Conservation (phyloP, 2,888 invertebrate genomes). For the Pocota personata region DNA sequence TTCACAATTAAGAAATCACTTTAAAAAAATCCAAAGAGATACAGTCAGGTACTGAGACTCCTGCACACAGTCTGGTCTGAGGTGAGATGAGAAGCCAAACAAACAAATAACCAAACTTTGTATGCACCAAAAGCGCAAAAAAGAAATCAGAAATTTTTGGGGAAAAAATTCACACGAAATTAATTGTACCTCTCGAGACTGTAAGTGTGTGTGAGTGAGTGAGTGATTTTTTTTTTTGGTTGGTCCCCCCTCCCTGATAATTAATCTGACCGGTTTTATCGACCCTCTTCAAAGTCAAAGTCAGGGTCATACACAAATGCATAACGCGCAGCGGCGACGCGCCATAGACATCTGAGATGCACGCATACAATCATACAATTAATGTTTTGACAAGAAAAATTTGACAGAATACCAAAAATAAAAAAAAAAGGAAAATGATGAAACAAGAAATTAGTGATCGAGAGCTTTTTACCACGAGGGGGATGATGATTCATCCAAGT, state of each 20-base stretch:
- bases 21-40: constrained; percentile 11
- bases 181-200: constrained; percentile 54
- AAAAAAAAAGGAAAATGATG: not conserved
- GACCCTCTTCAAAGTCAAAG: constrained; percentile 74
- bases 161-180: constrained; percentile 52
- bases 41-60: constrained; percentile 2
- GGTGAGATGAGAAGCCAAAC: constrained; percentile 63
- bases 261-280: constrained; percentile 72
- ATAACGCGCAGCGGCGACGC: constrained; percentile 41
- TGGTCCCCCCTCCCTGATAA: constrained; percentile 45
- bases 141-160: constrained; percentile 9
- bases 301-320: constrained; percentile 68
- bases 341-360: constrained; percentile 26
- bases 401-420: constrained; percentile 36
- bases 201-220: constrained; percentile 35
- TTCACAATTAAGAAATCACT: constrained; percentile 56
- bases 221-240: not conserved
- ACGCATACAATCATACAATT: constrained; percentile 17
- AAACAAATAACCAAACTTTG: constrained; percentile 27
- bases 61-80: constrained; percentile 41
- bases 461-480: constrained; percentile 10
- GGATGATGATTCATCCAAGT: constrained; percentile 18
- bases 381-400: constrained; percentile 62
- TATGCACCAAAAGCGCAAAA: constrained; percentile 31
- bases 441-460: constrained; percentile 28